phyloP scores from a whole-genome alignment of 2,113 vertebrate genomes.

The Rissa tridactyla region DNA sequence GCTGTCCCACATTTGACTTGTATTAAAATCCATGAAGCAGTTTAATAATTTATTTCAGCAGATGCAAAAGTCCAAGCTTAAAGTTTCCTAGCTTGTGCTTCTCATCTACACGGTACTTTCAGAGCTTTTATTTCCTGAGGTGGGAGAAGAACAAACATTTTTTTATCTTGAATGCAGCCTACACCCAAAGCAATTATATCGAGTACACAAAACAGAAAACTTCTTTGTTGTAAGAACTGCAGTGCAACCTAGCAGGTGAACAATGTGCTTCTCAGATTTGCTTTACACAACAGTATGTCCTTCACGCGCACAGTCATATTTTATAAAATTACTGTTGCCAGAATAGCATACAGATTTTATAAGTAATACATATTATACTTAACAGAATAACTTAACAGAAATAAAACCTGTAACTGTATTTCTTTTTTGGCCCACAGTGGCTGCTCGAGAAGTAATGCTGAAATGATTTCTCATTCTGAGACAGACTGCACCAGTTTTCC shows the following conservation, averaged over 20 bases:
- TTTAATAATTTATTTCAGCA: not conserved
- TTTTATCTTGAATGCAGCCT: constrained; percentile 29
- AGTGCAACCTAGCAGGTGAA: not conserved
- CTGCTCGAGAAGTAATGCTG: not conserved
- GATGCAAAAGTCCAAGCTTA: not conserved
- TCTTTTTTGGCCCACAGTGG: not conserved
- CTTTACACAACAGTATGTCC: not conserved
- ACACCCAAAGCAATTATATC: constrained; percentile 47
- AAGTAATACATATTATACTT: not conserved
- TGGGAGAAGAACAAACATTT: constrained; percentile 30
- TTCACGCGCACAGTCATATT: not conserved
- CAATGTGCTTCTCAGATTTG: not conserved
- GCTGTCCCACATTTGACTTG: not conserved
- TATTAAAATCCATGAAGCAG: not conserved
- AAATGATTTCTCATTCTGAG: not conserved
- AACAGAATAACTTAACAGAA: not conserved
- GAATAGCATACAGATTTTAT: not conserved
- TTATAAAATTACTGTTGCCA: not conserved
- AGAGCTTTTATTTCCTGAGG: not conserved
- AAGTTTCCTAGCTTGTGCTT: not conserved
- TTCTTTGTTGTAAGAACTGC: constrained; percentile 7
- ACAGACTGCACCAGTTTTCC: not conserved
- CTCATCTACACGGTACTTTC: not conserved
- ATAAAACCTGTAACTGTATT: not conserved
- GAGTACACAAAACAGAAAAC: constrained; percentile 49